A percentile compares a stretch with the other conserved stretches of the same genome.
Evolutionary conservation across 1,140 invertebrate species (phyloP).

Genomic region (Telenomus remus): DNA sequence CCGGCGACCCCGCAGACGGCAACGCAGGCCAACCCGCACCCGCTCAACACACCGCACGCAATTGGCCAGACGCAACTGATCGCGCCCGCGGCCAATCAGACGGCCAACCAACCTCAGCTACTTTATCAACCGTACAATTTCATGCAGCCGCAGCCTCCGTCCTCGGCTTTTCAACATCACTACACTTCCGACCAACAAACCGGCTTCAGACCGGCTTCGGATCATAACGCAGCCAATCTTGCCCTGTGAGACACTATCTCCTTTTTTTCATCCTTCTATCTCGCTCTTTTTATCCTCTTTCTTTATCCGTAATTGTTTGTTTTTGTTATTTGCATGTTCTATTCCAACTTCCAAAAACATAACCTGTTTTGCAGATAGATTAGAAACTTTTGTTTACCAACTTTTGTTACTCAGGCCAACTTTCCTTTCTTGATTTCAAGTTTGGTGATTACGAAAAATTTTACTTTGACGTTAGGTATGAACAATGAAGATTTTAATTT

Average conservation of each 20-base stretch:
- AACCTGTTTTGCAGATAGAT: too few relatives aligned
- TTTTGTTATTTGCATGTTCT: too few relatives aligned
- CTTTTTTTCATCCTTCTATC: background rate
- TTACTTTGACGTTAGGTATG: too few relatives aligned
- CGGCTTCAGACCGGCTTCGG: conserved; percentile 42
- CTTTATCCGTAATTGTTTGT: too few relatives aligned
- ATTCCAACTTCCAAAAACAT: too few relatives aligned
- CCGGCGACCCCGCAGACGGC: conserved; percentile 75
- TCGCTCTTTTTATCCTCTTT: too few relatives aligned
- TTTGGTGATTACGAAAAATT: too few relatives aligned
- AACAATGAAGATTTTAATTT: too few relatives aligned
- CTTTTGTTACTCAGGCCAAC: too few relatives aligned
- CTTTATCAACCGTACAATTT: conserved; percentile 73
- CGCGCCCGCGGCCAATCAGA: conserved; percentile 54
- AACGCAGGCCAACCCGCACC: conserved; percentile 65
- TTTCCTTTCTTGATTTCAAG: too few relatives aligned
- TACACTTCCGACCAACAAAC: conserved; percentile 55
- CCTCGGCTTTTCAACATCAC: conserved; percentile 61
- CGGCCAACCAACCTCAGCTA: conserved; percentile 59
- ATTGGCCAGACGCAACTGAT: conserved; percentile 65
- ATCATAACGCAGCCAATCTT: conserved; percentile 38
- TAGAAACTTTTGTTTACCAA: too few relatives aligned
- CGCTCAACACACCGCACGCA: conserved; percentile 49
- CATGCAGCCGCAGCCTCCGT: conserved; percentile 54
- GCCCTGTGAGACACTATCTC: conserved; percentile 58